These are phyloP conservation scores for Karalla daura DNA, from an alignment of 2,797 vertebrate genomes.

Conservation along the genomic window DNA sequence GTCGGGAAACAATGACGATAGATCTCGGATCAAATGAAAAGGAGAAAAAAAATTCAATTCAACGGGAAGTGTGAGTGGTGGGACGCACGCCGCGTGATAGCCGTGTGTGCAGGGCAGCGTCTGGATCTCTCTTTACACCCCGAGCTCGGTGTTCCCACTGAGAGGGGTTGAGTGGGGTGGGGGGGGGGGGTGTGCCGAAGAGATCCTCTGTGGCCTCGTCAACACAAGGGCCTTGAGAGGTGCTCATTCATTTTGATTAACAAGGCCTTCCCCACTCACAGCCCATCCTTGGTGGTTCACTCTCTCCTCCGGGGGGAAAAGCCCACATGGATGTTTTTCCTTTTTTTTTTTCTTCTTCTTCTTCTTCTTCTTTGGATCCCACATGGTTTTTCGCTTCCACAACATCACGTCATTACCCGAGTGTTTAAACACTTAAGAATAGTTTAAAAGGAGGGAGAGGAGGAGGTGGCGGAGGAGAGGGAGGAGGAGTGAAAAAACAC, in stretches of 20 bases:
- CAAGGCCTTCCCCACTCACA: conserved; percentile 59
- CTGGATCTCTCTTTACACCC: conserved; percentile 56
- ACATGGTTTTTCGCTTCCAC: conserved; percentile 83
- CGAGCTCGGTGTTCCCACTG: conserved; percentile 9
- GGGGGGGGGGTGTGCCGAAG: not conserved
- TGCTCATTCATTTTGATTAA: conserved; percentile 77
- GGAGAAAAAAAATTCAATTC: not conserved
- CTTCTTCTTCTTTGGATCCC: conserved; percentile 57
- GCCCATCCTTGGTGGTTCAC: conserved; percentile 58
- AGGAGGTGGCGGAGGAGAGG: conserved; percentile 44
- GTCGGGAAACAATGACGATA: too few species aligned
- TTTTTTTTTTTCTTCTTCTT: conserved; percentile 47
- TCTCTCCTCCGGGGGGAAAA: conserved; percentile 58
- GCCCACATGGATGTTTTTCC: conserved; percentile 66
- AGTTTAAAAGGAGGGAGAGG: conserved; percentile 64
- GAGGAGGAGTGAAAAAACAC: conserved; percentile 66
- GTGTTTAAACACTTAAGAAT: conserved; percentile 85
- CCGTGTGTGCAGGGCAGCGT: conserved; percentile 19
- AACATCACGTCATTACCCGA: conserved; percentile 80
- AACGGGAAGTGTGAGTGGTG: conserved; percentile 17
- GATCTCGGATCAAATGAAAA: too few species aligned
- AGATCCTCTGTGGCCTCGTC: conserved; percentile 43
- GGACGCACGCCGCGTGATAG: not conserved
- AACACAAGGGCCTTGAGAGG: conserved; percentile 54
- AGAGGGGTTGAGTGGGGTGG: too few species aligned